Conservation (phyloP, 1,140 invertebrate species). For the Aphidius ervi region DNA sequence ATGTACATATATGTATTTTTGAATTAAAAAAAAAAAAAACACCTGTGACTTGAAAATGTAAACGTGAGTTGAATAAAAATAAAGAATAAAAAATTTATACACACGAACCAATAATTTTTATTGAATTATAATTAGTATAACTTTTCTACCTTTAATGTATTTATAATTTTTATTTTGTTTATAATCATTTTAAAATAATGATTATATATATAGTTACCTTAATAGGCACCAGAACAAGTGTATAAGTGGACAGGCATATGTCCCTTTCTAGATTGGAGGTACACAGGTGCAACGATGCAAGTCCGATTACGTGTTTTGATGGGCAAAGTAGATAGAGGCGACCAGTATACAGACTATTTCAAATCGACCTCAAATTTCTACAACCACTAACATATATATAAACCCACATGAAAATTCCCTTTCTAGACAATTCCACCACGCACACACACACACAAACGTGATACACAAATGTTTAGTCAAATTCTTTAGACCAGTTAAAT, state of each 20-base stretch:
- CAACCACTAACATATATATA: background rate
- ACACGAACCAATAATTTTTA: background rate
- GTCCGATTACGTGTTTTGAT: constrained; percentile 22
- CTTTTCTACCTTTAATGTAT: no score
- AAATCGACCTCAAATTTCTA: background rate
- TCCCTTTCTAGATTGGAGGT: constrained; percentile 20
- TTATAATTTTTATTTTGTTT: no score
- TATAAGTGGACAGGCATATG: constrained; percentile 12
- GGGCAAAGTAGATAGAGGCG: constrained; percentile 13
- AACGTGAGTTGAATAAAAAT: background rate
- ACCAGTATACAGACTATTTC: no score
- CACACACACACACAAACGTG: background rate
- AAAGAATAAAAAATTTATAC: background rate
- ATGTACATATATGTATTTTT: no score
- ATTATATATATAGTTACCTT: background rate
- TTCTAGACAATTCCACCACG: background rate
- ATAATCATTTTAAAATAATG: no score
- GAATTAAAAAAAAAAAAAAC: no score
- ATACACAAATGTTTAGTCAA: constrained; percentile 15
- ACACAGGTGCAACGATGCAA: constrained; percentile 19
- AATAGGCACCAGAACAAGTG: background rate
- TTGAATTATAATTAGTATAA: background rate
- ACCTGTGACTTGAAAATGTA: no score
- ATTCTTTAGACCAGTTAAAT: constrained; percentile 22
- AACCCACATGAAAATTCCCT: background rate